Percentiles rank a stretch among this genome's conserved stretches.
Conservation (phyloP, 2,888 invertebrate species). For the Notodonta ziczac region DNA sequence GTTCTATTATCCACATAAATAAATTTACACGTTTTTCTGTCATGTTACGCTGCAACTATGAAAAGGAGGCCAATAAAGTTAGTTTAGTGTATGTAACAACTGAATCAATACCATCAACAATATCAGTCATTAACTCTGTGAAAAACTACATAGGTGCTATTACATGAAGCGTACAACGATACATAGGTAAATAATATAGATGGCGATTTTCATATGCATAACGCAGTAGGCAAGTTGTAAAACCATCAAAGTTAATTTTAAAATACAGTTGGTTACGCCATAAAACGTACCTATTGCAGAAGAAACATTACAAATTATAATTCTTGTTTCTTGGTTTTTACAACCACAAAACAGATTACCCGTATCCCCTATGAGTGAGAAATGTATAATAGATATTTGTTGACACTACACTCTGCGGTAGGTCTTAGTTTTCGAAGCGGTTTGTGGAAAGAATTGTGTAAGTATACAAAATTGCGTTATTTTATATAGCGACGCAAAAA, state of each 20-base stretch:
- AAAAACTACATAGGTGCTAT: too few species aligned
- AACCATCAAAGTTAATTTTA: slow-evolving; percentile 45
- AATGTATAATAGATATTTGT: slow-evolving; percentile 37
- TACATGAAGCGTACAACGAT: too few species aligned
- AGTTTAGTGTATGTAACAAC: too few species aligned
- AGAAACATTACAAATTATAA: slow-evolving; percentile 43
- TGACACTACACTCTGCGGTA: slow-evolving; percentile 48
- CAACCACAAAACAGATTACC: slow-evolving; percentile 75
- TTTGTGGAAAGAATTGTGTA: slow-evolving; percentile 12
- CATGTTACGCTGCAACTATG: too few species aligned
- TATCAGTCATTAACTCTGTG: too few species aligned
- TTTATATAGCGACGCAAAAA: slow-evolving; percentile 7
- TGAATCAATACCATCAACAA: too few species aligned
- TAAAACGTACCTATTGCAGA: slow-evolving; percentile 49
- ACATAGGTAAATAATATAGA: too few species aligned
- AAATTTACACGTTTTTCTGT: too few species aligned
- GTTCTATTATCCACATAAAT: too few species aligned
- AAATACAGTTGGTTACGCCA: slow-evolving; percentile 49
- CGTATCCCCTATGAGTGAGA: slow-evolving; percentile 74
- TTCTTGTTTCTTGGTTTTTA: slow-evolving; percentile 36
- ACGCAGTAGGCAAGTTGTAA: slow-evolving; percentile 24
- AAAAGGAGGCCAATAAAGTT: too few species aligned
- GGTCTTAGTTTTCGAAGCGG: slow-evolving; percentile 28
- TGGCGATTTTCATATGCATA: not conserved
- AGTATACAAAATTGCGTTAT: slow-evolving; percentile 27